Evolutionary conservation across 2,113 vertebrate genomes (phyloP).

Genomic region (Emberiza fucata): DNA sequence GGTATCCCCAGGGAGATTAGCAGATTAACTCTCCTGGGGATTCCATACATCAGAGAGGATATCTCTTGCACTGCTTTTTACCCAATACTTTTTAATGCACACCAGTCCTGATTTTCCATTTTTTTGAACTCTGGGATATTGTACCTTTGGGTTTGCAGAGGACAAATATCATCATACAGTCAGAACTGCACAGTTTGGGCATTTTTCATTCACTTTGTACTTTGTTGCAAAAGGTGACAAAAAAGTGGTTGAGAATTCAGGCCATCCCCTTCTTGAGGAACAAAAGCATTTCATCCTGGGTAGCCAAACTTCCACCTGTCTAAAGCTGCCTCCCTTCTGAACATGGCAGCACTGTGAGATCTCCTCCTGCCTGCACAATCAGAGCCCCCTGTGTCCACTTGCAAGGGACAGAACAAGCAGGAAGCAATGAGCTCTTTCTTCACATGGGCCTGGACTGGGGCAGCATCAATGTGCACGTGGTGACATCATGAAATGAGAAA

Average conservation of each 20-base stretch:
- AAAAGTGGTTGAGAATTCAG: neutral
- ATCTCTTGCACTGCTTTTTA: neutral
- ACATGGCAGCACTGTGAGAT: neutral
- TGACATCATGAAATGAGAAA: neutral
- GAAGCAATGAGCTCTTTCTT: neutral
- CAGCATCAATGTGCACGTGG: fast-evolving
- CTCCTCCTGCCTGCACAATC: neutral
- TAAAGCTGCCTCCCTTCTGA: neutral
- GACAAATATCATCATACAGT: neutral
- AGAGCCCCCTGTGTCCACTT: neutral
- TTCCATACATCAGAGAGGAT: neutral
- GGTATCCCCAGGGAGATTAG: neutral
- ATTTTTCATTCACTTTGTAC: neutral
- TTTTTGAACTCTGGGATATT: neutral
- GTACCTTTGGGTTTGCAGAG: neutral
- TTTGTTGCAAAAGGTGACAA: neutral
- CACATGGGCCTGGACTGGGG: neutral
- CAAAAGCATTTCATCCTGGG: neutral
- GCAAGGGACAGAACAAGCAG: neutral
- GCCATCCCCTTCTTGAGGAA: neutral
- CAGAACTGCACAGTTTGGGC: neutral
- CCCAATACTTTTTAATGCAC: neutral
- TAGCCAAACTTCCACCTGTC: neutral
- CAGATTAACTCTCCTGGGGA: neutral
- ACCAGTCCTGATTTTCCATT: neutral